Evolutionary conservation across 2,888 invertebrate genomes (phyloP), one percentile per base, ranked within the genome.

Genomic region (Timema podura): DNA sequence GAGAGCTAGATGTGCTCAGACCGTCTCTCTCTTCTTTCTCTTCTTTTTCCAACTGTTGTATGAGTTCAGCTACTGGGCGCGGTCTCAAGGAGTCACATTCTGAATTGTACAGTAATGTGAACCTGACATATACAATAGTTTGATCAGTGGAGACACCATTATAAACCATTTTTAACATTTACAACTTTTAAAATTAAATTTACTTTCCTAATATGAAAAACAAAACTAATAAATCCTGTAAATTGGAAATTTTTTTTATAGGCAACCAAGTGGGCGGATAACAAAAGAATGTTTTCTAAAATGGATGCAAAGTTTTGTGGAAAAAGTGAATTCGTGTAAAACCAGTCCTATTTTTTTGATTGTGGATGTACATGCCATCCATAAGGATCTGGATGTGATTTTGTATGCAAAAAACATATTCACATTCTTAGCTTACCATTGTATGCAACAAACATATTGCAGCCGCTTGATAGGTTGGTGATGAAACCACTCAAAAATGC

Each of bases 21-120:
- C 45, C 30, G 11, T 61, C 61, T 61, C 45, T 79, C 66, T 81
- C 81, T 30, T 79, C 72, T 67, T 76, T 76, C 71, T 83, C 83
- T 72, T 83, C 83, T 51, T 79, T 77, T 49, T 82, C 81, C 47
- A 82, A 80, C 70, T 81, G 81, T 51, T 78, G 79, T 48, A 82
- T 74, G 68, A 83, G 74, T 65, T 82, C 82, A 6, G 76, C 65
- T n/a, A 80, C 71, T 15, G 82, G 73, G 73, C 82, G 76, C 0
- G 84, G 85, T 67, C 79, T 76, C 6, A 77, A 68, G 70, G 80
- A 80, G 75, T 85, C 85, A 76, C 83, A 84, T 73, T 85, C 83
- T 7, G 82, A 79, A 73, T 83, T 83, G 74, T 82, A 83, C 16
- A 83, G 74, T 13, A 79, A 75, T 6, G 77, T 79, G 65, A 80